Percentiles rank a stretch among this genome's conserved stretches.
Conservation (phyloP, 2,113 vertebrate species). For the Sturnira hondurensis region DNA sequence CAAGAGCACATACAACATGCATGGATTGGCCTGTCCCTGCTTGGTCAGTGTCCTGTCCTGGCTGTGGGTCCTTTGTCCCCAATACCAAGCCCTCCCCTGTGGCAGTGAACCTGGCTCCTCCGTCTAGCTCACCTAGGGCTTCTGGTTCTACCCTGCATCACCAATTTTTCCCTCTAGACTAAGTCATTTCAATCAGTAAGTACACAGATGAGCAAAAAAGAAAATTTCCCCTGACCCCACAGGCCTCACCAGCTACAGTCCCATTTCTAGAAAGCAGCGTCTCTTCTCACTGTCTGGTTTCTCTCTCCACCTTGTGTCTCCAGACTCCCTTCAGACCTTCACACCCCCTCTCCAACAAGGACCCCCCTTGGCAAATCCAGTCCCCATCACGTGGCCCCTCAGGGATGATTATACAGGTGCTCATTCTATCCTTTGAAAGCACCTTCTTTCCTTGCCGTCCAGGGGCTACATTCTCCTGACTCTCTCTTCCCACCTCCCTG, state of each 20-base stretch:
- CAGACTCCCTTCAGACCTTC: not conserved
- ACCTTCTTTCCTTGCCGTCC: not conserved
- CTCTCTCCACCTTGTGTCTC: not conserved
- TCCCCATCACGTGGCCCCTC: not conserved
- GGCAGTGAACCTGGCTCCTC: no score
- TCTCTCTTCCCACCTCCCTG: not conserved
- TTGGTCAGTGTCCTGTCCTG: no score
- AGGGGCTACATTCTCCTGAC: not conserved
- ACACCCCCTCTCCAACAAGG: not conserved
- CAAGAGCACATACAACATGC: no score
- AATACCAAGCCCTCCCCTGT: not conserved
- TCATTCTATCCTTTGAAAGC: not conserved
- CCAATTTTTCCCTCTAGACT: not conserved
- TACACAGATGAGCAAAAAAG: not conserved
- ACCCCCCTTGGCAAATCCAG: not conserved
- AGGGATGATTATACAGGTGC: no score
- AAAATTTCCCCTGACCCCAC: not conserved
- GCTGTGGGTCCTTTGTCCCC: not conserved
- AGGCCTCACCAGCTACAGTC: no score
- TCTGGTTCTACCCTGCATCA: not conserved
- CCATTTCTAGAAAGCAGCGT: not conserved
- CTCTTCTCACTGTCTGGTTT: not conserved
- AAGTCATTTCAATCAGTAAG: not conserved
- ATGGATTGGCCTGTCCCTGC: accelerated
- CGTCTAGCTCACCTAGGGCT: not conserved